Evolutionary conservation across 2,113 vertebrate species (phyloP).

Genomic region (Buteo buteo): DNA sequence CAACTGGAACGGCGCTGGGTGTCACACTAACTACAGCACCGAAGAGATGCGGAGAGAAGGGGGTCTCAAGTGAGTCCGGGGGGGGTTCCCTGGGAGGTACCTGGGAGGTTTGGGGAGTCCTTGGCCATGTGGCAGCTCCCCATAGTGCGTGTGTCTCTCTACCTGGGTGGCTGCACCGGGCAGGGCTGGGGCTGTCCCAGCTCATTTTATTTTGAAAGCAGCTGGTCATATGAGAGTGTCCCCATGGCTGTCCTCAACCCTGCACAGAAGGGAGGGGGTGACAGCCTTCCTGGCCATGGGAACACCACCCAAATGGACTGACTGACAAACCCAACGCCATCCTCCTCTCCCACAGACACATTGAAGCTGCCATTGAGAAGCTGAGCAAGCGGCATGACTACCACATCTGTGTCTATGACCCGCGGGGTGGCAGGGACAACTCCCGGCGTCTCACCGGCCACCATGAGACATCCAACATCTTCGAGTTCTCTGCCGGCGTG

Average conservation of each 20-base stretch:
- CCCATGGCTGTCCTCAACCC: background rate
- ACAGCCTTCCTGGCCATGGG: background rate
- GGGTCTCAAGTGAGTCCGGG: constrained; percentile 73
- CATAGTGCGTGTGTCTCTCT: fast-evolving
- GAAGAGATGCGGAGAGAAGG: constrained; percentile 69
- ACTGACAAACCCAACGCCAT: fast-evolving
- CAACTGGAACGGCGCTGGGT: constrained; percentile 72
- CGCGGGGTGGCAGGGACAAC: constrained; percentile 75
- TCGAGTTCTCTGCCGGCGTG: constrained; percentile 74
- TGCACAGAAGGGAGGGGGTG: background rate
- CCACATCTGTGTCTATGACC: constrained; percentile 77
- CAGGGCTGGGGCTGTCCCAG: background rate
- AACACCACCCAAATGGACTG: background rate
- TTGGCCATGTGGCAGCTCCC: background rate
- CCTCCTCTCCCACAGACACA: constrained; percentile 44
- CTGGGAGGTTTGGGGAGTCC: background rate
- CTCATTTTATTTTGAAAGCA: background rate
- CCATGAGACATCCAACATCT: constrained; percentile 77
- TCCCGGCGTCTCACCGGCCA: constrained; percentile 72
- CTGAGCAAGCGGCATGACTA: constrained; percentile 70
- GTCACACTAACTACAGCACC: constrained; percentile 80
- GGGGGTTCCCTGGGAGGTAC: background rate
- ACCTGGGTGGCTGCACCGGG: background rate
- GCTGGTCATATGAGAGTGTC: background rate
- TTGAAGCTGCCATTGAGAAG: constrained; percentile 76